These are phyloP conservation scores for Hystrix brachyura DNA, from an alignment of 2,113 vertebrate species.

Conservation along the genomic window DNA sequence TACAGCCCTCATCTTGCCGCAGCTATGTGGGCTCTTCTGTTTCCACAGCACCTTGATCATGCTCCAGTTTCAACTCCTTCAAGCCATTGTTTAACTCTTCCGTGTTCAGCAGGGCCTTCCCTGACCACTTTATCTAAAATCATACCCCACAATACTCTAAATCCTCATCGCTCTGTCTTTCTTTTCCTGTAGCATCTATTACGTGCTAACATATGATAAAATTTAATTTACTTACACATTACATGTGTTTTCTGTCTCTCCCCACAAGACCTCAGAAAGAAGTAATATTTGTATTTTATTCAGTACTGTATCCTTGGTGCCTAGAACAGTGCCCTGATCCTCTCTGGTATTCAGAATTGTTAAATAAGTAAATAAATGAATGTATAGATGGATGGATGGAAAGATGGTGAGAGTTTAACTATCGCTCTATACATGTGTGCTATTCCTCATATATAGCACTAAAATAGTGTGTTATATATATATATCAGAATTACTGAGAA, in stretches of 20 bases:
- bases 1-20: too few relatives aligned
- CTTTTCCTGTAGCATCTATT: neutral
- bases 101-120: neutral
- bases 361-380: neutral
- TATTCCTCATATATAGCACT: too few relatives aligned
- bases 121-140: neutral
- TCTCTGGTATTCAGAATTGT: neutral
- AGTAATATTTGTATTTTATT: neutral
- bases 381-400: neutral
- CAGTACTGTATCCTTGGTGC: neutral
- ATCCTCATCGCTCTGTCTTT: neutral
- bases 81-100: neutral
- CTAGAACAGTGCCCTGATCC: neutral
- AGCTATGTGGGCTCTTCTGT: too few relatives aligned
- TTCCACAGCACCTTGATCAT: neutral
- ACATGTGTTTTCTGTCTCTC: neutral
- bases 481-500: neutral
- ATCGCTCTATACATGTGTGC: neutral
- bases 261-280: neutral
- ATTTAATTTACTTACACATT: neutral
- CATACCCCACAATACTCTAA: neutral
- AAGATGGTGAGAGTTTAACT: neutral
- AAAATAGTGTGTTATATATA: too few relatives aligned
- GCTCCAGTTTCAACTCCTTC: neutral
- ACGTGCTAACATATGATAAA: neutral